phyloP scores from a whole-genome alignment of 2,113 vertebrate genomes.

The Oncorhynchus mykiss region DNA sequence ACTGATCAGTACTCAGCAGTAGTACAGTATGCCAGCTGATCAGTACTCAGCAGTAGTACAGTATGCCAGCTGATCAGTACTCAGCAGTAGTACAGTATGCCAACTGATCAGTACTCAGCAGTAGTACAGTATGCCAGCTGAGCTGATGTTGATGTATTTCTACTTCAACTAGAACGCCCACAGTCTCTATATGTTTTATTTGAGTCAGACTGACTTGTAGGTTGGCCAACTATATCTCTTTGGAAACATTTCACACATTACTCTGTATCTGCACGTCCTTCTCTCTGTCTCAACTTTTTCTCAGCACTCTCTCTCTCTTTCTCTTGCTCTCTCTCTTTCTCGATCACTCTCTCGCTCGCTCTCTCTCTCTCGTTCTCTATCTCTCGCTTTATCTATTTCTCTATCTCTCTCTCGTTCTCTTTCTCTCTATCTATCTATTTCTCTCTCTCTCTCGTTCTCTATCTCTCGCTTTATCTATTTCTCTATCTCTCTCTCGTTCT shows the following conservation, averaged over 20 bases:
- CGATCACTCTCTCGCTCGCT: slow-evolving; percentile 5
- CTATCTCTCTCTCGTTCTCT: no score
- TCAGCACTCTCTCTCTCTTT: not conserved
- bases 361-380: not conserved
- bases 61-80: no score
- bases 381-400: slow-evolving; percentile 6
- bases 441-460: not conserved
- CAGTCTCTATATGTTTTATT: not conserved
- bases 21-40: no score
- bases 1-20: no score
- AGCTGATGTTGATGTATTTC: no score
- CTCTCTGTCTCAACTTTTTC: not conserved
- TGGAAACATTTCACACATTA: not conserved
- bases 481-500: not conserved
- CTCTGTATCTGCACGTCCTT: not conserved
- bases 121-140: no score
- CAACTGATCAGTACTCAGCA: no score
- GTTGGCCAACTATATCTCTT: no score
- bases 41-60: no score
- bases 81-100: no score
- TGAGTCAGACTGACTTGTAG: no score
- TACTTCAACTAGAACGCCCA: not conserved
- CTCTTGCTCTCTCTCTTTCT: not conserved
- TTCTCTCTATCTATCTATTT: no score
- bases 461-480: slow-evolving; percentile 12